Conservation (phyloP, 2,888 invertebrate species). For the Oxyteleia sp. region DNA sequence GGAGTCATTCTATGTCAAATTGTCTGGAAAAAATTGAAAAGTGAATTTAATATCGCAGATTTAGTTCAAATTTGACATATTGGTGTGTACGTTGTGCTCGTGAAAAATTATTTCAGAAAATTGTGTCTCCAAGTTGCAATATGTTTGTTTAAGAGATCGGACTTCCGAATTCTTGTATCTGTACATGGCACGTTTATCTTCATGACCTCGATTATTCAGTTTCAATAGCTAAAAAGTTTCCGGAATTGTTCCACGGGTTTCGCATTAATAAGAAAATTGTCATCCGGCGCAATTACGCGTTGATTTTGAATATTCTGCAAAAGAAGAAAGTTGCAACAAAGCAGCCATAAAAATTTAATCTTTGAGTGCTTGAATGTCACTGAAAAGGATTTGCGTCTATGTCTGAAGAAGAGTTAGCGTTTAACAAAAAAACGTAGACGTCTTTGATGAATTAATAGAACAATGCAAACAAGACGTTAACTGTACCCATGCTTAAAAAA, state of each 20-base stretch:
- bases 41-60: slow-evolving; percentile 1
- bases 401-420: too few relatives aligned
- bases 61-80: background rate
- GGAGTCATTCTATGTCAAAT: background rate
- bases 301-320: too few relatives aligned
- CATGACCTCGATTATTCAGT: background rate
- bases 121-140: background rate
- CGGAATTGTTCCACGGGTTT: too few relatives aligned
- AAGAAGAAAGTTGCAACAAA: too few relatives aligned
- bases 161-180: background rate
- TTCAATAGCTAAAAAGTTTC: background rate
- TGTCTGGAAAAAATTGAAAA: background rate
- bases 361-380: too few relatives aligned
- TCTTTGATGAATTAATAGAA: background rate
- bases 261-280: too few relatives aligned
- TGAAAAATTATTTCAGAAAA: slow-evolving; percentile 1
- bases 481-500: background rate
- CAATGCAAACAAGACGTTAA: background rate
- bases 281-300: too few relatives aligned
- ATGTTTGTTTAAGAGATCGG: background rate
- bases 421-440: background rate
- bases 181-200: background rate
- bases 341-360: too few relatives aligned
- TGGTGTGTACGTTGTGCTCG: background rate
- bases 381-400: too few relatives aligned